These are phyloP conservation scores for Porphyrio hochstetteri DNA, from an alignment of 2,113 vertebrate species.

Conservation along the genomic window DNA sequence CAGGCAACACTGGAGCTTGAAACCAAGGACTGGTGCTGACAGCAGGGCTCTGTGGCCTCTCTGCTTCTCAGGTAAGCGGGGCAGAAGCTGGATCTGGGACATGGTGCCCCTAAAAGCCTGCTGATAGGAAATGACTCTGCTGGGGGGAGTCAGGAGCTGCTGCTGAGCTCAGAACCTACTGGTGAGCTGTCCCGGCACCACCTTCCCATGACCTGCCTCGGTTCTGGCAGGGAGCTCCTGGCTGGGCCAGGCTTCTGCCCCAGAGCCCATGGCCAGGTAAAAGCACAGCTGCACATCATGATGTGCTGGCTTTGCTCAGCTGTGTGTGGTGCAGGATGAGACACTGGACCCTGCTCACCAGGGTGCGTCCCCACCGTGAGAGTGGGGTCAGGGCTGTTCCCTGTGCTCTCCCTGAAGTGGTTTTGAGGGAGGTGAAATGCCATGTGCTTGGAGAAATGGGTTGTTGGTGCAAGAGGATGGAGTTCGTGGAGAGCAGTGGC, in stretches of 20 bases:
- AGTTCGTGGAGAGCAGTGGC: background rate
- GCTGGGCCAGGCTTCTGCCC: background rate
- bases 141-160: background rate
- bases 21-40: background rate
- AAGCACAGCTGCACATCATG: background rate
- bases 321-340: background rate
- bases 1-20: background rate
- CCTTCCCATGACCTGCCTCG: rapidly evolving
- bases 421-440: background rate
- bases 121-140: background rate
- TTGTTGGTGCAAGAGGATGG: background rate
- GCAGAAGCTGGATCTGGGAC: background rate
- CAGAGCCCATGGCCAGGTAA: background rate
- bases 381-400: background rate
- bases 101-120: rapidly evolving
- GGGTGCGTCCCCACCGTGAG: too few relatives aligned
- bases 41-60: background rate
- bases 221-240: background rate
- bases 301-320: background rate
- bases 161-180: background rate
- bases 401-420: background rate
- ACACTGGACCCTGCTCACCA: background rate
- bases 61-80: background rate
- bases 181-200: background rate
- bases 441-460: rapidly evolving